These are phyloP conservation scores for Oligia latruncula DNA, from an alignment of 2,888 invertebrate species.

Conservation along the genomic window DNA sequence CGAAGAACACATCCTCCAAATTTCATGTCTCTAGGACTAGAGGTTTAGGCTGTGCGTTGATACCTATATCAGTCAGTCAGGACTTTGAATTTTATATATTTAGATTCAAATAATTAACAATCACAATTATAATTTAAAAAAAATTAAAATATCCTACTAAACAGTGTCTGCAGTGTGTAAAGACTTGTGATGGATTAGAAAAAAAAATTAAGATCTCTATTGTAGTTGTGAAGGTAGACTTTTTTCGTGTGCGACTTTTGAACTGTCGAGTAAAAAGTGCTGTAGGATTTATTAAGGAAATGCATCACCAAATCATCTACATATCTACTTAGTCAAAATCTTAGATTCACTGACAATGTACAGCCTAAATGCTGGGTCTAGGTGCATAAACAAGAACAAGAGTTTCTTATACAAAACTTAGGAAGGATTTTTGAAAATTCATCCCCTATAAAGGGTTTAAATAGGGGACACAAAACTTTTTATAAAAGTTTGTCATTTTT, in stretches of 20 bases:
- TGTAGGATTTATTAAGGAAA: not conserved
- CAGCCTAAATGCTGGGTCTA: too few species aligned
- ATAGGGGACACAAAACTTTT: not conserved
- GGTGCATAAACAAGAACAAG: not conserved
- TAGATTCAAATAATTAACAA: too few species aligned
- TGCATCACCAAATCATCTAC: not conserved
- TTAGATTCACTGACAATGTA: not conserved
- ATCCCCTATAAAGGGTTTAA: not conserved
- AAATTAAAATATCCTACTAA: too few species aligned
- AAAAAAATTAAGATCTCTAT: slow-evolving; percentile 61
- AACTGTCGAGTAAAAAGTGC: slow-evolving; percentile 6
- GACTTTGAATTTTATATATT: too few species aligned
- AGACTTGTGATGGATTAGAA: slow-evolving; percentile 74
- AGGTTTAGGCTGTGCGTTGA: too few species aligned
- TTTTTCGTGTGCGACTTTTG: slow-evolving; percentile 55
- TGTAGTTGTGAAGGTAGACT: slow-evolving; percentile 4
- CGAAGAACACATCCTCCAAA: too few species aligned
- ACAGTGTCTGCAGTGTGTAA: too few species aligned
- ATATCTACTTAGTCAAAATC: not conserved
- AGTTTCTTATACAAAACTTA: not conserved
- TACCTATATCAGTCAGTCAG: too few species aligned
- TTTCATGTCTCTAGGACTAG: too few species aligned
- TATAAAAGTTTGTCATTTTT: too few species aligned
- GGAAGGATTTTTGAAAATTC: too few species aligned
- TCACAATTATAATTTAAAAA: too few species aligned